Evolutionary conservation across 2,888 invertebrate genomes (phyloP).

Genomic region (Leptopilina syphax): DNA sequence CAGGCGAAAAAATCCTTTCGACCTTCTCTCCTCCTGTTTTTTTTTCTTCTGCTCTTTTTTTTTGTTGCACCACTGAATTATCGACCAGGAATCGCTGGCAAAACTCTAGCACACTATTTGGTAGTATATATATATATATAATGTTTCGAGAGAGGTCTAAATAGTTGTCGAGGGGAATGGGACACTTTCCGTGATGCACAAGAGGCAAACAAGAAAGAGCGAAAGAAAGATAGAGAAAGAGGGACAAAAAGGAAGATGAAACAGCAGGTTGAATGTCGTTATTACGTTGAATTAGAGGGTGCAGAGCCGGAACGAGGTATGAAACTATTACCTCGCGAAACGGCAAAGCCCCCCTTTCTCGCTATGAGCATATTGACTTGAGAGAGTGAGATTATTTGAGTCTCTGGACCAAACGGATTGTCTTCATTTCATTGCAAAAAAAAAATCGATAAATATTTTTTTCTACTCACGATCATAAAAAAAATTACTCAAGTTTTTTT

Average conservation of each 20-base stretch:
- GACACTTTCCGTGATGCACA: constrained; percentile 46
- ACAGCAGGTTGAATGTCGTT: constrained; percentile 76
- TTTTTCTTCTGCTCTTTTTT: constrained; percentile 49
- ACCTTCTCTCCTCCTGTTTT: constrained; percentile 50
- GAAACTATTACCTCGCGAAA: constrained; percentile 76
- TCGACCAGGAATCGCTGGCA: constrained; percentile 30
- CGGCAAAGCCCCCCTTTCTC: constrained; percentile 49
- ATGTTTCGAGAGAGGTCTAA: too few species aligned
- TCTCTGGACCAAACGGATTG: constrained; percentile 21
- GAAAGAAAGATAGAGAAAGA: too few species aligned
- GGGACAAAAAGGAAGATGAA: constrained; percentile 50
- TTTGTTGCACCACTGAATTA: constrained; percentile 51
- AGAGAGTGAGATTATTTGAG: constrained; percentile 30
- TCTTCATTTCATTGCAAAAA: neutral
- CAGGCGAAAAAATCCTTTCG: constrained; percentile 53
- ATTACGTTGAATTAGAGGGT: constrained; percentile 77
- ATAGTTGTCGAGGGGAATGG: neutral
- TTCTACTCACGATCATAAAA: neutral
- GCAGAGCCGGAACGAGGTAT: constrained; percentile 77
- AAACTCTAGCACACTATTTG: neutral
- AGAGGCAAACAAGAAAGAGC: neutral
- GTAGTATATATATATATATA: too few species aligned
- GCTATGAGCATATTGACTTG: constrained; percentile 1
- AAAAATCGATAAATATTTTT: neutral
- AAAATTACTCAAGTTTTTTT: neutral